phyloP scores from a whole-genome alignment of 2,888 invertebrate genomes.

The Nephrotoma flavescens region DNA sequence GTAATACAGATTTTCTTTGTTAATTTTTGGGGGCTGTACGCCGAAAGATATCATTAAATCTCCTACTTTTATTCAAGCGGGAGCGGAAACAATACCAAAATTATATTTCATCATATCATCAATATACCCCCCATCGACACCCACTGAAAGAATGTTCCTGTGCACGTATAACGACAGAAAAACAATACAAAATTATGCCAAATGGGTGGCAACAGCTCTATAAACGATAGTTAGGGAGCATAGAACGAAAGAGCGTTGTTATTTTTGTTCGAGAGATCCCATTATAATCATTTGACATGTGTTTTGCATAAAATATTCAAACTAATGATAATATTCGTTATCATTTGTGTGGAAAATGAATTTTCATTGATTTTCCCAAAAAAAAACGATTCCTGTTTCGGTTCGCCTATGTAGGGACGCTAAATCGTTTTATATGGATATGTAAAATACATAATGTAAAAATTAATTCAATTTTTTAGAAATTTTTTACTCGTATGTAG shows the following conservation, averaged over 20 bases:
- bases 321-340: not conserved
- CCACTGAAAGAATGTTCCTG: not conserved
- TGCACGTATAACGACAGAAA: not conserved
- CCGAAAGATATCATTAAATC: not conserved
- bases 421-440: not conserved
- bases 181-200: not conserved
- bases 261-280: not conserved
- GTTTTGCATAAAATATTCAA: not conserved
- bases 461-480: too few species aligned
- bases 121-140: not conserved
- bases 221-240: not conserved
- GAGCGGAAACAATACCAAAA: not conserved
- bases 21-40: not conserved
- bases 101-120: not conserved
- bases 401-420: not conserved
- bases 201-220: not conserved
- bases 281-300: not conserved
- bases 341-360: not conserved
- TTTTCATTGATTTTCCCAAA: not conserved
- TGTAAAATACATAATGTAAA: not conserved
- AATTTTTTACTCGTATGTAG: not conserved
- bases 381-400: not conserved
- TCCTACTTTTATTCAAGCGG: not conserved
- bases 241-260: not conserved
- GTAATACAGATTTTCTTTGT: not conserved